phyloP scores from a whole-genome alignment of 23 tunicate species.

The Trididemnum nubilum region DNA sequence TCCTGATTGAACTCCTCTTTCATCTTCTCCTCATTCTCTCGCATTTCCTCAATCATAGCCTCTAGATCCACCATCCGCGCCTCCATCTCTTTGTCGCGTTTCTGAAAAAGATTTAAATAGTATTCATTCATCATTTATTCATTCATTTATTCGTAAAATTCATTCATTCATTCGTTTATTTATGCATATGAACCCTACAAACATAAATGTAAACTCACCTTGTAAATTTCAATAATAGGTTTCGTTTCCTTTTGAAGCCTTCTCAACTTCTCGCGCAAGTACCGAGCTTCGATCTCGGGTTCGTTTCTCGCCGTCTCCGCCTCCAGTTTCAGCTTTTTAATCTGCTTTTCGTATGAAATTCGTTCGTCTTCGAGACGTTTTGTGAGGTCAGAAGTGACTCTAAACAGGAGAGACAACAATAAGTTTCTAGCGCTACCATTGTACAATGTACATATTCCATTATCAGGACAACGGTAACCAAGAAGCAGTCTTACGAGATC shows the following conservation, averaged over 20 bases:
- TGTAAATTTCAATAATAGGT: slow-evolving; percentile 65
- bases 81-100: slow-evolving; percentile 53
- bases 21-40: slow-evolving; percentile 12
- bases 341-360: slow-evolving; percentile 5
- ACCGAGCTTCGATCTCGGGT: slow-evolving; percentile 54
- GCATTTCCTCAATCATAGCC: slow-evolving; percentile 17
- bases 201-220: slow-evolving; percentile 31
- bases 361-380: slow-evolving; percentile 32
- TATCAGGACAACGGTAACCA: neutral
- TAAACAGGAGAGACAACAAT: no score
- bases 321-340: slow-evolving; percentile 27
- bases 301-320: slow-evolving; percentile 58
- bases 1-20: slow-evolving; percentile 28
- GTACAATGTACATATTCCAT: neutral
- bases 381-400: slow-evolving; percentile 31
- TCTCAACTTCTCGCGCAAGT: slow-evolving; percentile 52
- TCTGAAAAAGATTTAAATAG: slow-evolving; percentile 45
- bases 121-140: no score
- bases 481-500: no score
- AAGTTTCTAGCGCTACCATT: neutral
- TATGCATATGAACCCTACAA: no score
- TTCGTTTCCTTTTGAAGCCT: slow-evolving; percentile 46
- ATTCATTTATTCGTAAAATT: no score
- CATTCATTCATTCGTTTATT: no score
- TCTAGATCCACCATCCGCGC: slow-evolving; percentile 18